Evolutionary conservation across 2,888 invertebrate species (phyloP), one percentile per base, ranked within the genome.

Genomic region (Zhuqinia jingwanae): DNA sequence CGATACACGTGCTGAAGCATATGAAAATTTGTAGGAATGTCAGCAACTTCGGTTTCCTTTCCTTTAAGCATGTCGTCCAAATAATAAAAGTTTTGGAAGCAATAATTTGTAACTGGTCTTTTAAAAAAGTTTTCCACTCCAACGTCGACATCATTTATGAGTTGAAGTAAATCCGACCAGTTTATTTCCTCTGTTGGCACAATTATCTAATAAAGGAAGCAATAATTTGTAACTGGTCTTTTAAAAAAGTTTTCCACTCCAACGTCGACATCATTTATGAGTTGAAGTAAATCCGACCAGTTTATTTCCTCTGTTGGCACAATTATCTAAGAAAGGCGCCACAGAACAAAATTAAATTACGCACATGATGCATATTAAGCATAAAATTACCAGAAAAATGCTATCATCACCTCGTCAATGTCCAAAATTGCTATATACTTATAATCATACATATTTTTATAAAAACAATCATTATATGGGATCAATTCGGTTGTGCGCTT

Each of bases 391-490:
- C 20, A 45, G 3, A 45, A 25, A 27, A 76, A 30, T 25, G 25
- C 3, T 6, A 36, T 36, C 6, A 22, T 58, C 47, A 93, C 91
- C 90, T 93, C 93, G 90, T 93, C 93, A 2, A 92, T 92, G 88
- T 93, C 93, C n/a, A 93, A 90, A 20, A 93, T 91, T 3, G 92
- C 91, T 0, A 92, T 89, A 88, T 91, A 92, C 47, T 92, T 90
- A 89, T 93, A 93, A 1, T 91, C 91, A 80, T 92, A 91, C 80
- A 93, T 90, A 89, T 93, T 92, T 87, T 91, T 90, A 89, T 93
- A 93, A 63, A 93, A 91, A 87, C 93, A 93, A 89, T 93, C 93
- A 88, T 93, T 93, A 91, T 93, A 93, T 2, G 93, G 92, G 58
- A 93, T 92, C 17, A 93, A 89, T 88, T 93, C 93, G 83, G 92